A percentile compares a stretch with the other conserved stretches of the same genome.
Evolutionary conservation across 2,113 vertebrate species (phyloP).

Genomic region (Entelurus aequoreus): DNA sequence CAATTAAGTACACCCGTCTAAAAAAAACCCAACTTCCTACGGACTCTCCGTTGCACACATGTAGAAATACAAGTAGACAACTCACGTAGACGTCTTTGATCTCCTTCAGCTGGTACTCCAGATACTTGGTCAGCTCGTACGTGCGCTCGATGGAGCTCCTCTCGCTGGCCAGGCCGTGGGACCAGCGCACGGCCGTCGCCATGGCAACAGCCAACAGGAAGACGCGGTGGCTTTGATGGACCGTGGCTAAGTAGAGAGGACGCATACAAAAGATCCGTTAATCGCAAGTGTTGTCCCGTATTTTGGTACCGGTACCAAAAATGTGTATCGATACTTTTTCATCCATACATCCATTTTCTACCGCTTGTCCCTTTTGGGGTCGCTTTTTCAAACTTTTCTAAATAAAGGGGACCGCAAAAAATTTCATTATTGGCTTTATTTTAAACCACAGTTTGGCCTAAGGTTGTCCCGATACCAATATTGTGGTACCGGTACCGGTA

Average conservation of each 20-base stretch:
- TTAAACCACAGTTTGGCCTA: no score
- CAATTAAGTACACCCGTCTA: no score
- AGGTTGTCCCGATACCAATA: no score
- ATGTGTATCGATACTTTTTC: no score
- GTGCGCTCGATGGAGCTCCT: slow-evolving; percentile 92
- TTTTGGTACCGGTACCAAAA: no score
- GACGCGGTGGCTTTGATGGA: slow-evolving; percentile 62
- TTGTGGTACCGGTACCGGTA: no score
- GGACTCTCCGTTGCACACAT: background rate
- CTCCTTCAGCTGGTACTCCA: slow-evolving; percentile 94
- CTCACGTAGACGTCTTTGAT: slow-evolving; percentile 94
- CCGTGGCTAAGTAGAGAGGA: slow-evolving; percentile 47
- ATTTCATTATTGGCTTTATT: no score
- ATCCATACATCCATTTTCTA: no score
- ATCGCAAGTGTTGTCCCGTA: background rate
- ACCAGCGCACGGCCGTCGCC: slow-evolving; percentile 74
- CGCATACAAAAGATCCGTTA: slow-evolving; percentile 13
- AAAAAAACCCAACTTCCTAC: no score
- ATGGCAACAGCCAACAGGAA: slow-evolving; percentile 79
- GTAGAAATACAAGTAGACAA: background rate
- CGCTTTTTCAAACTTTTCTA: no score
- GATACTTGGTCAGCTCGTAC: slow-evolving; percentile 94
- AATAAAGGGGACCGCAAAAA: no score
- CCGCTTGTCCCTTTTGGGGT: no score
- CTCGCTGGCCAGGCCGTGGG: slow-evolving; percentile 77